A percentile compares a stretch with the other conserved stretches of the same genome.
Conservation (phyloP, 2,888 invertebrate species). For the Caenorhabditis parvicauda region DNA sequence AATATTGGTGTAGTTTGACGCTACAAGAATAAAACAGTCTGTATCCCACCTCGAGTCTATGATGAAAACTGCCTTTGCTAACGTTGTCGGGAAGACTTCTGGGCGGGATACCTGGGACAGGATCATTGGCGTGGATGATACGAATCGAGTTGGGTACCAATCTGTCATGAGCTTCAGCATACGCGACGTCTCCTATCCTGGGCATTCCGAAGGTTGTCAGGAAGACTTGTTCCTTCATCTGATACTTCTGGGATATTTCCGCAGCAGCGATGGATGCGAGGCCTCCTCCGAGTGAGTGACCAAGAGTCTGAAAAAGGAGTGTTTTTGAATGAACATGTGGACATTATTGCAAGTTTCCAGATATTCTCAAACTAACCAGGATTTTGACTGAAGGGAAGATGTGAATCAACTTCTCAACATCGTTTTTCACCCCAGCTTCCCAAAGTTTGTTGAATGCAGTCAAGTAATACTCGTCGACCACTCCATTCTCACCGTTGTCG, state of each 20-base stretch:
- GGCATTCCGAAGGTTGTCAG: conserved; percentile 58
- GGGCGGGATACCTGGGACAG: conserved; percentile 18
- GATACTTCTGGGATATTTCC: conserved; percentile 13
- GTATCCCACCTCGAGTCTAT: conserved; percentile 15
- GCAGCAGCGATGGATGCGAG: conserved; percentile 48
- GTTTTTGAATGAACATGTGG: background rate
- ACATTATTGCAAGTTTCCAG: too few relatives aligned
- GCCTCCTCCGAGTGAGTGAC: conserved; percentile 56
- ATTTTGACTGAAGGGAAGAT: conserved; percentile 4
- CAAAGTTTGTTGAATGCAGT: conserved; percentile 14
- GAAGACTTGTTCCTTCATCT: background rate
- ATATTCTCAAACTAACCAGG: conserved; percentile 4
- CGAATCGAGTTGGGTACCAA: conserved; percentile 46
- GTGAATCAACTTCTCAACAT: conserved; percentile 7
- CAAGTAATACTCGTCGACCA: conserved; percentile 21
- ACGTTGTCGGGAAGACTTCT: conserved; percentile 17
- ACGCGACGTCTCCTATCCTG: conserved; percentile 54
- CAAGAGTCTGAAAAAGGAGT: conserved; percentile 14
- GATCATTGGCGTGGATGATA: conserved; percentile 36
- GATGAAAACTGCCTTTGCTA: conserved; percentile 20
- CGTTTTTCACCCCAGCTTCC: conserved; percentile 10
- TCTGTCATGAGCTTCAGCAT: conserved; percentile 46
- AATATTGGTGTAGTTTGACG: too few relatives aligned
- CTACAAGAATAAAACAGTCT: too few relatives aligned
- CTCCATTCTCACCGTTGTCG: conserved; percentile 12